Base-by-base conservation (phyloP, 2,888 invertebrate genomes). In the Acleris emargana region DNA sequence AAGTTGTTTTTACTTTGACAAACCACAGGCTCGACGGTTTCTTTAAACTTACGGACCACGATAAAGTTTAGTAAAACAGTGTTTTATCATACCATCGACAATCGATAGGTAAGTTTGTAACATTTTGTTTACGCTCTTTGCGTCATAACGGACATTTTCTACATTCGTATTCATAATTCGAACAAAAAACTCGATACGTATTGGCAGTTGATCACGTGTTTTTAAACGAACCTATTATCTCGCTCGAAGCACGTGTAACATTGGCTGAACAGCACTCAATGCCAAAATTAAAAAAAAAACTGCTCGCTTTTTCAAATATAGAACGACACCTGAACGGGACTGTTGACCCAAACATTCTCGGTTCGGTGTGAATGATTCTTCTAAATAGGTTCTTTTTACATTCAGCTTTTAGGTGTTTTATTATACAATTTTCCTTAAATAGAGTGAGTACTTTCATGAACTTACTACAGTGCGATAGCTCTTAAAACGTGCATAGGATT, bases 321-420 rank as follows among this genome's bases (percentile, higher is more conserved):
- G 72, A 73, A 72, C 71, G 51, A 71, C 74, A 74, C 71, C 73
- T 73, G 74, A 72, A 67, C 63, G 70, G 68, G 77, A 71, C 62
- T 76, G 70, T 75, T 76, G 76, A 77, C 75, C 78, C 71, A 74
- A 68, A 64, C 64, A 64, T 64, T 59, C 64, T 59, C 64, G 54
- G 59, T 17, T 58, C 54, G 22, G 54, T 55, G 59, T 64, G 59
- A 64, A 60, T 60, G 60, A 45, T 60, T 66, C 60, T 57, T 55
- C 50, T 60, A 25, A 66, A 66, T 66, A 60, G 64, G 60, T 66
- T 64, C 51, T 60, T 66, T 60, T 57, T 43, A 32, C 58, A 54
- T 22, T 49, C 53, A 64, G 53, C 64, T 54, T 59, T 54, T 54
- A 50, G 50, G 59, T 59, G 28, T 59, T 64, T 59, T 43, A 54